Percentiles rank a stretch among this genome's conserved stretches.
Conservation (phyloP, 1,140 invertebrate genomes). For the Lordiphosa collinella region DNA sequence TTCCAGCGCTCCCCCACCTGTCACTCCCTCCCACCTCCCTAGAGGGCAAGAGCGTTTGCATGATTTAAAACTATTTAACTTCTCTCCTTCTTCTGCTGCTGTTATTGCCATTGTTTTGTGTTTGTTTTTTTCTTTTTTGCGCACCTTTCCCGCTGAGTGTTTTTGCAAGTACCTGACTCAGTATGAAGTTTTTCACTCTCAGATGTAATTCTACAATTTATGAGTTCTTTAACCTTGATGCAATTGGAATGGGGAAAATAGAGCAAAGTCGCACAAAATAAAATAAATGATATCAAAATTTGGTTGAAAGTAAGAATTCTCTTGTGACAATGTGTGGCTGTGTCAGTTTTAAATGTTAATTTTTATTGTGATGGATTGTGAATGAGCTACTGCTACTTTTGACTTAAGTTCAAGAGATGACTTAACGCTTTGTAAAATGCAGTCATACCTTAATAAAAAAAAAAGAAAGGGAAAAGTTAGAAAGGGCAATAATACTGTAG, state of each 20-base stretch:
- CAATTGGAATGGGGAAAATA: conserved; percentile 16
- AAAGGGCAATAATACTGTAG: too few species aligned
- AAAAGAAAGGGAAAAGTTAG: too few species aligned
- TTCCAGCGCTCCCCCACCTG: background rate
- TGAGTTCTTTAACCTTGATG: conserved; percentile 42
- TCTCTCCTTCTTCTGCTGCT: conserved; percentile 27
- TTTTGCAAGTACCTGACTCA: background rate
- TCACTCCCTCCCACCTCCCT: background rate
- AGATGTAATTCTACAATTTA: conserved; percentile 45
- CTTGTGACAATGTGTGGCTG: conserved; percentile 1
- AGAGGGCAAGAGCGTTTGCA: conserved; percentile 28
- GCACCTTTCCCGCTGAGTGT: background rate
- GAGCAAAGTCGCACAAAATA: conserved; percentile 5
- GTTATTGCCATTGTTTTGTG: conserved; percentile 38
- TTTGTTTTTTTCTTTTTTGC: conserved; percentile 1
- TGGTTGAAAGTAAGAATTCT: conserved; percentile 2
- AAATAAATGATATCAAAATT: background rate
- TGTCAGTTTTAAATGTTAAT: conserved; percentile 52
- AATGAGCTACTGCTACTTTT: too few species aligned
- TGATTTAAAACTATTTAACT: conserved; percentile 55
- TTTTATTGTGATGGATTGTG: conserved; percentile 53
- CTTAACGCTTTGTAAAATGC: too few species aligned
- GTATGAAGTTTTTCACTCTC: conserved; percentile 4
- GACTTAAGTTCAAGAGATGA: too few species aligned
- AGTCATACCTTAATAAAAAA: too few species aligned